Conservation (phyloP, 1,140 invertebrate genomes). For the Drosophila micromelanica region DNA sequence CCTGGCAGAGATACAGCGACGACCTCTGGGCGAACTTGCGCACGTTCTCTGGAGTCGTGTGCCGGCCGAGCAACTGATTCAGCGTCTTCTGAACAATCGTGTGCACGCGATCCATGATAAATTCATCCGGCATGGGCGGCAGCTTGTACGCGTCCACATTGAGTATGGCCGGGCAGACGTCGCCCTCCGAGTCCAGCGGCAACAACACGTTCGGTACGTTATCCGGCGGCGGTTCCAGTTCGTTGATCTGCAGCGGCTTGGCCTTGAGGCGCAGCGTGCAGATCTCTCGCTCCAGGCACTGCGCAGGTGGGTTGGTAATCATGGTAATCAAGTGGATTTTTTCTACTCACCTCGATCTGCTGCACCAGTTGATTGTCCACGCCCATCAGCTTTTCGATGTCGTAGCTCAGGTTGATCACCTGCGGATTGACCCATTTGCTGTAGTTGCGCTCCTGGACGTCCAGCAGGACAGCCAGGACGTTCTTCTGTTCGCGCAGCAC, state of each 20-base stretch:
- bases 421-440: constrained; percentile 69
- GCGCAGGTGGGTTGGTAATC: too few relatives aligned
- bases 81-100: constrained; percentile 73
- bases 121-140: constrained; percentile 72
- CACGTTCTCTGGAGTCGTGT: constrained; percentile 67
- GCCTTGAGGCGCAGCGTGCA: constrained; percentile 75
- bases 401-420: constrained; percentile 70
- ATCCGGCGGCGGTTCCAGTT: constrained; percentile 22
- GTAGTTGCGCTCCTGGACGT: constrained; percentile 82
- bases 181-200: constrained; percentile 1
- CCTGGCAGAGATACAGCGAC: constrained; percentile 71
- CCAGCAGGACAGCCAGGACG: constrained; percentile 84
- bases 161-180: constrained; percentile 59
- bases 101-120: constrained; percentile 72
- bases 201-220: constrained; percentile 39
- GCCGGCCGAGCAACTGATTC: constrained; percentile 57
- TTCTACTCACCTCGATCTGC: constrained; percentile 80
- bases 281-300: constrained; percentile 80
- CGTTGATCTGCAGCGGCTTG: constrained; percentile 75
- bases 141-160: constrained; percentile 65
- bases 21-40: constrained; percentile 65
- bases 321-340: background rate
- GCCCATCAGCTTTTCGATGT: constrained; percentile 81
- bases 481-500: constrained; percentile 86
- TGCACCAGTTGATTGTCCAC: constrained; percentile 75